Base-by-base conservation (phyloP, 2,888 invertebrate species). In the Cepaea hortensis region DNA sequence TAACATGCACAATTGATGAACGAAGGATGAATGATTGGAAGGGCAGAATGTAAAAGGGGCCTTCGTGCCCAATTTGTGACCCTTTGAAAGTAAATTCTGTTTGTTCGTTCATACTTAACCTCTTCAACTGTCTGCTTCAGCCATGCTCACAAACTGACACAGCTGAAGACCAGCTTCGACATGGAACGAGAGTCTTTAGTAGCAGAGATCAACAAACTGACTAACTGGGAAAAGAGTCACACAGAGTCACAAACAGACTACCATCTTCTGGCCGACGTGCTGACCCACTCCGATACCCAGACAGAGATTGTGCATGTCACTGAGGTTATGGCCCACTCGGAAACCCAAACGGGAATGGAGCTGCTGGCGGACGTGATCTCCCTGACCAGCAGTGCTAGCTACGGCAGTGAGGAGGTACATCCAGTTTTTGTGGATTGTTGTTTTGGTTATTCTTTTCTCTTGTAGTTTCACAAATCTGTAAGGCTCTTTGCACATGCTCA, bases 91-190 rank as follows among this genome's bases (percentile, higher is more conserved):
- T 35, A 35, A 35, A 35, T 35, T 35, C 35, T 35, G 35, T 35
- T 35, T 35, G 35, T 35, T 35, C 0, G 35, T 35, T 35, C 13
- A 18, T 65, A 11, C 50, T 76, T 76, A 76, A 55, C 18, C 13
- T n/a, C 7, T 70, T 68, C 68, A 9, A 70, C 50, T 23, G 23
- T 13, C 5, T 82, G 70, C 72, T 82, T n/a, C 80, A 86, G 82
- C 23, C 85, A 88, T 81, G 88, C 86, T 13, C 84, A 87, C 3
- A 87, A 82, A 62, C 85, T 88, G 18, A 85, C 87, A 48, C 72
- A 80, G 62, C 73, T 90, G 46, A 88, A 88, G 72, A 65, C 79
- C 48, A 88, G 89, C 35, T 89, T 88, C 88, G 88, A 88, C 55
- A 62, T 85, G 48, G 89, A 90, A 82, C 46, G 84, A 84, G 88